Percentiles rank a stretch among this genome's conserved stretches.
Conservation (phyloP, 2,797 vertebrate species). For the Telmatherina bonti region DNA sequence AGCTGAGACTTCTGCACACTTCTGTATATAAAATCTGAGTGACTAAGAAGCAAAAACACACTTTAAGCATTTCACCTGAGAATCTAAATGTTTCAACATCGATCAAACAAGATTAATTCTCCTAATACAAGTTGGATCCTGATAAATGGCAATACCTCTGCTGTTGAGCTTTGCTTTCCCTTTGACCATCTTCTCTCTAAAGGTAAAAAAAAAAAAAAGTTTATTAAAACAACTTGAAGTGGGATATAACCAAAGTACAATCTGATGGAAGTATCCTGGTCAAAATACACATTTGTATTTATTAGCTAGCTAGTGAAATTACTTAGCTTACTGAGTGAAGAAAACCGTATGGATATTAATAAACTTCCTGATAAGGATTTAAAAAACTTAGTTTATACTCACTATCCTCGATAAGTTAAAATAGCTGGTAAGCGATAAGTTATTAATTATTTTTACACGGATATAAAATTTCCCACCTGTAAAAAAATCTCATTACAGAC, state of each 20-base stretch:
- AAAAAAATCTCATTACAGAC: rapidly evolving
- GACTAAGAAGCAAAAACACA: too few relatives aligned
- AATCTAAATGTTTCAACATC: too few relatives aligned
- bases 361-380: neutral
- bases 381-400: neutral
- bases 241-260: neutral
- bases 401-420: neutral
- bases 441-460: neutral
- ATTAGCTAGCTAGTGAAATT: slow-evolving; percentile 30
- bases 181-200: slow-evolving; percentile 60
- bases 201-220: neutral
- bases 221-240: neutral
- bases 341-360: neutral
- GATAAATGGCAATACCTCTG: slow-evolving; percentile 36
- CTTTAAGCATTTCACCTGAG: too few relatives aligned
- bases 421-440: neutral
- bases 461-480: neutral
- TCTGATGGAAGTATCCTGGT: too few relatives aligned
- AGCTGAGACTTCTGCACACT: too few relatives aligned
- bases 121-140: neutral
- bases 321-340: neutral
- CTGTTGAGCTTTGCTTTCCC: slow-evolving; percentile 43
- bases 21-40: too few relatives aligned
- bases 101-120: neutral
- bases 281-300: neutral